Base-by-base conservation (phyloP, 2,113 vertebrate species). In the Pardalotus punctatus region DNA sequence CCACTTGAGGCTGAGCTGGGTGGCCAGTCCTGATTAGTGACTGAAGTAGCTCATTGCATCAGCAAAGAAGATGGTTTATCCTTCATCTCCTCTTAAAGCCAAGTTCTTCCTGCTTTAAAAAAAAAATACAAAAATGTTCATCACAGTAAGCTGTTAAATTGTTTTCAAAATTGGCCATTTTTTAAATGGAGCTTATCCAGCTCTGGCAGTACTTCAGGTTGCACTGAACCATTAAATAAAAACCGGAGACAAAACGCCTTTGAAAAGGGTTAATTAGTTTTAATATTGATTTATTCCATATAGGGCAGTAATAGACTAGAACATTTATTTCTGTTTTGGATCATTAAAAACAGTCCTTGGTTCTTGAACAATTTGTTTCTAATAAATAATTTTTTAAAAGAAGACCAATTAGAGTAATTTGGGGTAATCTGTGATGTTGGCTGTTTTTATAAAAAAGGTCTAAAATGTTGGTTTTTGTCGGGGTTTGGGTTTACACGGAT, bases 191-290 rank as follows among this genome's bases (percentile, higher is more conserved):
- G 98, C 98, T 99, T 98, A 98, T 98, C 99, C 98, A 98, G 98
- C 98, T 98, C 98, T 98, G 98, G 98, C 98, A 98, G 98, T 98
- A 98, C 98, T 98, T 98, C 97, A 98, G 98, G 97, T 97, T 95
- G 98, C 98, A 98, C 98, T 98, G 98, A 99, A 99, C 98, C 99
- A 99, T 99, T 98, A 99, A 99, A 99, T 99, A 99, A 98, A 99
- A 98, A 98, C 97, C 97, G 74, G 97, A 98, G 98, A 98, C 98
- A 98, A 98, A 98, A 98, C 97, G 98, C 98, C 98, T 98, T 98
- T 99, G 98, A 98, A 99, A 99, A 98, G 99, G 99, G 99, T 99
- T 99, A 99, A 99, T 99, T 99, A 99, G 98, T 98, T 99, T 98
- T 99, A 99, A 99, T 99, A 99, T 98, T 98, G 99, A 99, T 99